Conservation (phyloP, 2,113 vertebrate species). For the Tichodroma muraria region DNA sequence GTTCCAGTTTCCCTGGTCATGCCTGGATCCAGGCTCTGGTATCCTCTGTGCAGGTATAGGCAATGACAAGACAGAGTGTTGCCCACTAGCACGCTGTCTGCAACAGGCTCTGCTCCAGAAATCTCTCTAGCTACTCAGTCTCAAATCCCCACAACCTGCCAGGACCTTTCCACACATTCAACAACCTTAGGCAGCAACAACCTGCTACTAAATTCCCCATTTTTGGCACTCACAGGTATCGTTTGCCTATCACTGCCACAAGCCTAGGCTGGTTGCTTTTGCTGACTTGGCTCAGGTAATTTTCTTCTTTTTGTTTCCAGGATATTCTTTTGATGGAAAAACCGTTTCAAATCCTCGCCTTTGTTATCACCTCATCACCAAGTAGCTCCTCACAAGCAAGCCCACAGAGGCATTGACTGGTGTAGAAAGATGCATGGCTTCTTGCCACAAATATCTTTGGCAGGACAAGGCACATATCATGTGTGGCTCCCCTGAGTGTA, state of each 20-base stretch:
- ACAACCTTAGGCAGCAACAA: neutral
- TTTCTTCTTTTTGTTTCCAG: neutral
- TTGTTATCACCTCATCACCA: neutral
- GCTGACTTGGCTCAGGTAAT: neutral
- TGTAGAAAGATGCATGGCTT: neutral
- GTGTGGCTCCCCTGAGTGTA: neutral
- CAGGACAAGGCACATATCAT: rapidly evolving
- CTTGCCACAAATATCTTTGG: neutral
- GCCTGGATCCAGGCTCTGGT: neutral
- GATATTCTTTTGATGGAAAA: neutral
- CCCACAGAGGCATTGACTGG: neutral
- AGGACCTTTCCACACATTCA: neutral
- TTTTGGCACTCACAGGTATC: neutral
- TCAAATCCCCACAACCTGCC: neutral
- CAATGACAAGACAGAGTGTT: neutral
- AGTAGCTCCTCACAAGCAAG: neutral
- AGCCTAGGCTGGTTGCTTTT: neutral
- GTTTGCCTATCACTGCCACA: neutral
- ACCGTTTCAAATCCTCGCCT: neutral
- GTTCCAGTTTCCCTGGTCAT: neutral
- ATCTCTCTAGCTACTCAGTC: neutral
- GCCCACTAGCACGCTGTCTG: neutral
- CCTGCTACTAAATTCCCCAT: neutral
- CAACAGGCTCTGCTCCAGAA: neutral
- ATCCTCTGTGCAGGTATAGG: too few relatives aligned